Evolutionary conservation across 2,888 invertebrate species (phyloP).

Genomic region (Clepsis dumicolana): DNA sequence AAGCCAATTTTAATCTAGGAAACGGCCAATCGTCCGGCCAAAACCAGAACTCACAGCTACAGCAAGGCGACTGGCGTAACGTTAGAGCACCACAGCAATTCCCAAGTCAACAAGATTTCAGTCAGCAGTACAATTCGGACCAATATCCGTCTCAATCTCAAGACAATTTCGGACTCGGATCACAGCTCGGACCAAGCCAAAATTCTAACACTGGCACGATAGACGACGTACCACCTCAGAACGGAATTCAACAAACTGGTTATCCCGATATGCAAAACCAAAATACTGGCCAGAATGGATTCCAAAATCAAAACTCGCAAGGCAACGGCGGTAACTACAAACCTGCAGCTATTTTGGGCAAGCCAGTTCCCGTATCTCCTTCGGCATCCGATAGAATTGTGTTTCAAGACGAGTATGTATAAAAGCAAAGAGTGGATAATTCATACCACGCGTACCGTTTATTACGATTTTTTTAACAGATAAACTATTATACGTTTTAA

Average conservation of each 20-base stretch:
- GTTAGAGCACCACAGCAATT: neutral
- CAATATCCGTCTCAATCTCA: slow-evolving; percentile 37
- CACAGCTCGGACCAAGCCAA: slow-evolving; percentile 20
- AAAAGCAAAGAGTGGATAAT: slow-evolving; percentile 8
- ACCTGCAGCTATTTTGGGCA: slow-evolving; percentile 52
- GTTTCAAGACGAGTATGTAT: slow-evolving; percentile 54
- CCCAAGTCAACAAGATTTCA: slow-evolving; percentile 22
- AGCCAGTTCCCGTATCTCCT: slow-evolving; percentile 51
- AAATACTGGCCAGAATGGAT: slow-evolving; percentile 10
- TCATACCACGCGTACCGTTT: neutral
- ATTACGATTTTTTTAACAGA: neutral
- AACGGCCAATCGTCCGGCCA: neutral
- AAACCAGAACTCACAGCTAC: slow-evolving; percentile 5
- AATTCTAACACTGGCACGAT: slow-evolving; percentile 45
- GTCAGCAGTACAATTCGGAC: slow-evolving; percentile 18
- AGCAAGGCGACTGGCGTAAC: neutral
- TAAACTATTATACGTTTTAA: neutral
- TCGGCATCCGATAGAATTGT: slow-evolving; percentile 46
- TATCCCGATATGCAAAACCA: slow-evolving; percentile 2
- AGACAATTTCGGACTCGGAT: slow-evolving; percentile 7
- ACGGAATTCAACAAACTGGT: neutral
- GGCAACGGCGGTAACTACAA: slow-evolving; percentile 11
- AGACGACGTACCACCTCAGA: slow-evolving; percentile 44
- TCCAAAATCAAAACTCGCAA: slow-evolving; percentile 43
- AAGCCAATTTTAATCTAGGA: slow-evolving; percentile 43